Conservation (phyloP, 2,113 vertebrate genomes). For the Syngnathoides biaculeatus region DNA sequence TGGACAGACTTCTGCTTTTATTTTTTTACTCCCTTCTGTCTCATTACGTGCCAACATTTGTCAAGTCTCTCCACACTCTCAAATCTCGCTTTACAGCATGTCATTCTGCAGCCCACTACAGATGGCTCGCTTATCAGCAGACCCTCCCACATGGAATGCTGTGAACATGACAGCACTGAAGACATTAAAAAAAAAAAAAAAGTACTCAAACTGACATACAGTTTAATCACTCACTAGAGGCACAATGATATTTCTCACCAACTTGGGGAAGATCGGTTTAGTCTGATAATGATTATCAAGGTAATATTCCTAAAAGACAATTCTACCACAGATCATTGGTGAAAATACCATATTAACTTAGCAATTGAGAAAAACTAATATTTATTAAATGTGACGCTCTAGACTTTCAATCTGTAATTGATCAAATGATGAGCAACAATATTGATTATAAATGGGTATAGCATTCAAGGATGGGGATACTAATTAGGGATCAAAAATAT, state of each 20-base stretch:
- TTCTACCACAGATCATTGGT: background rate
- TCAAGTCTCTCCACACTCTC: conserved; percentile 79
- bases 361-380: background rate
- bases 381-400: background rate
- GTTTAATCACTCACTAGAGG: conserved; percentile 66
- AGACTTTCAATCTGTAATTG: background rate
- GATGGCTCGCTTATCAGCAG: conserved; percentile 81
- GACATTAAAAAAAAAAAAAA: conserved; percentile 48
- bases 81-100: conserved; percentile 78
- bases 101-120: conserved; percentile 78
- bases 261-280: conserved; percentile 8
- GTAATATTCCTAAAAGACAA: background rate
- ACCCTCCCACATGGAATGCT: conserved; percentile 79
- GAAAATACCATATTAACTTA: background rate
- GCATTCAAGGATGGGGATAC: background rate
- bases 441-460: background rate
- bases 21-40: conserved; percentile 75
- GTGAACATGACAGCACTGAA: conserved; percentile 72
- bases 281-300: conserved; percentile 1
- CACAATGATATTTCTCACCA: background rate
- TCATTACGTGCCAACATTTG: conserved; percentile 82
- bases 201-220: conserved; percentile 69
- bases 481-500: background rate
- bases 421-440: background rate
- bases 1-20: conserved; percentile 76